Base-by-base conservation (phyloP, 2,113 vertebrate genomes). In the Speoplatyrhinus poulsoni region DNA sequence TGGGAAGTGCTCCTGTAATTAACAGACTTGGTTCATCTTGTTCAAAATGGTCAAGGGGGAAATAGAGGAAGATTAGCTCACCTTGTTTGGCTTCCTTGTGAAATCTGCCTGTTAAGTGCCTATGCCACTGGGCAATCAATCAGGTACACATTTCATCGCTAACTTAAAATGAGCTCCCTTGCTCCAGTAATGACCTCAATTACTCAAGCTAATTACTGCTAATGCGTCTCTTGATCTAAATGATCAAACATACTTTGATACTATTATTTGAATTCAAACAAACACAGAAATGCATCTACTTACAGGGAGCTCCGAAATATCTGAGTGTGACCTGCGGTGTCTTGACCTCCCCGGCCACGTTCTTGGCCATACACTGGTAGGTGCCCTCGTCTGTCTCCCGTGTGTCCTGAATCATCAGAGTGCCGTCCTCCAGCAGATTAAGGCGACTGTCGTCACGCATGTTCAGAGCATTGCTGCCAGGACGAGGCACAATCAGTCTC, bases 321-420 rank as follows among this genome's bases (percentile, higher is more conserved):
- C 98, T 92, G 56, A 99, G 93, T 16, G 96, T 98, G 80, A 98
- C 98, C 89, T 96, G 92, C 1, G 95, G 95, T 1, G 97, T 98
- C 90, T 98, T 99, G 58, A 94, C 98, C 89, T 99, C 96, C 54
- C 98, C 98, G 0, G 97, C 98, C 68, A 95, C 94, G 3, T 99
- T 99, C 82, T 96, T 98, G 17, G 98, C 98, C 98, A 98, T 99
- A 84, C 98, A 99, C 60, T 99, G 98, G 85, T 99, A 99, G 46
- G 98, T 91, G 36, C 98, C 98, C 91, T 99, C 93, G 79, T 99
- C 98, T 0, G 96, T 94, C 90, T 98, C 98, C 81, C 95, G 92
- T 0, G 96, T 96, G 87, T 99, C 93, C 79, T 95, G 95, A 85
- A 99, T 99, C 96, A 99, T 99, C 72, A 99, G 88, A 0, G 98